Evolutionary conservation across 2,113 vertebrate species (phyloP).

Genomic region (Triplophysa dalaica): DNA sequence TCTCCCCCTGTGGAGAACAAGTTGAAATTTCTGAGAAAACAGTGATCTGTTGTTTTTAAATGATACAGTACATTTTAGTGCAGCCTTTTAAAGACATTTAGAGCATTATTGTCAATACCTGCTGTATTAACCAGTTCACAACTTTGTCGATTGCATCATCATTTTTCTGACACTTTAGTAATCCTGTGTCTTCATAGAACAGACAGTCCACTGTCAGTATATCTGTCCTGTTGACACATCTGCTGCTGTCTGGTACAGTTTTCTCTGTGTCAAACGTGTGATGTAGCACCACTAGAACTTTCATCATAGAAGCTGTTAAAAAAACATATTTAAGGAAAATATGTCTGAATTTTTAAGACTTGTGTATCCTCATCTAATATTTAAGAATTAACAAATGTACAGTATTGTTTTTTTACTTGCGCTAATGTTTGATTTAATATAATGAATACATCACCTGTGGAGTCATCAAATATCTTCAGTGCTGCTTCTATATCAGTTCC

Average conservation of each 20-base stretch:
- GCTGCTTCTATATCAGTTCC: slow-evolving; percentile 1
- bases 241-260: neutral
- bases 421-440: no score
- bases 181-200: slow-evolving; percentile 14
- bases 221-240: neutral
- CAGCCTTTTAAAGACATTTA: neutral
- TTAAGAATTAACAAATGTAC: no score
- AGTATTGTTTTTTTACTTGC: no score
- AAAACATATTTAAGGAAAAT: neutral
- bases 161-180: slow-evolving; percentile 17
- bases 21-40: neutral
- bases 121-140: neutral
- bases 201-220: slow-evolving; percentile 4
- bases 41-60: neutral
- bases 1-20: neutral
- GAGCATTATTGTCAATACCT: neutral
- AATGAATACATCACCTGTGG: neutral
- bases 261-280: slow-evolving; percentile 22
- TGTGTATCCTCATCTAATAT: no score
- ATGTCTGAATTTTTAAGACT: no score
- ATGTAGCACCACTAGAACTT: slow-evolving; percentile 18
- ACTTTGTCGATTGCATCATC: neutral
- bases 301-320: neutral
- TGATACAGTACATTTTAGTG: neutral
- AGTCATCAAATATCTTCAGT: neutral